These are phyloP conservation scores for Bucco capensis DNA, from an alignment of 2,113 vertebrate species.

Conservation along the genomic window DNA sequence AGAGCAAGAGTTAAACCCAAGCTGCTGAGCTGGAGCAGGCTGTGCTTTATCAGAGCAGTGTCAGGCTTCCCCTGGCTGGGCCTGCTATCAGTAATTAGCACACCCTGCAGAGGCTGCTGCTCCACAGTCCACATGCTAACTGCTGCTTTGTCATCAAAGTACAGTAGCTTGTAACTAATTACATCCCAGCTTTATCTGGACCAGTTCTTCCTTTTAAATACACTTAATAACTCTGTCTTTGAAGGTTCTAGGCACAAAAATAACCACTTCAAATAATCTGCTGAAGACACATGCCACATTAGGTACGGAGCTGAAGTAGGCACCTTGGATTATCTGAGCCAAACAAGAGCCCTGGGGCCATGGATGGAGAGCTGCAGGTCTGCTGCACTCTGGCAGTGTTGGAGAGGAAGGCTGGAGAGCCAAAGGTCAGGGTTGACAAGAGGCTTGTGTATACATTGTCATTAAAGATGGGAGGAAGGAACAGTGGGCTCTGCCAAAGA, in stretches of 20 bases:
- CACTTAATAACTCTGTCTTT: constrained; percentile 57
- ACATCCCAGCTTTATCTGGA: constrained; percentile 55
- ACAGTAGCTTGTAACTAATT: constrained; percentile 67
- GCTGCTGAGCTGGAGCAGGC: neutral
- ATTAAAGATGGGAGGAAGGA: neutral
- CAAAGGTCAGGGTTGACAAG: neutral
- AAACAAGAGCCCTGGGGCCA: neutral
- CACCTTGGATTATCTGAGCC: constrained; percentile 22
- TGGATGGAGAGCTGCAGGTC: neutral
- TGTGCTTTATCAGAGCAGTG: constrained; percentile 44
- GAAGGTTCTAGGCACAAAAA: constrained; percentile 50
- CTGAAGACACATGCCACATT: neutral
- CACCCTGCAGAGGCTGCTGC: constrained; percentile 29
- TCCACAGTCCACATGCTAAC: neutral
- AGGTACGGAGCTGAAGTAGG: constrained; percentile 39
- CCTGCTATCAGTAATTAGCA: constrained; percentile 54
- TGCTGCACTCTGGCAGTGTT: neutral
- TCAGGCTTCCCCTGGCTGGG: constrained; percentile 45
- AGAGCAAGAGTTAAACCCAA: neutral
- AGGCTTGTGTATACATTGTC: neutral
- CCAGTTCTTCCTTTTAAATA: constrained; percentile 55
- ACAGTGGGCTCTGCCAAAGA: neutral
- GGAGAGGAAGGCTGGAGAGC: neutral
- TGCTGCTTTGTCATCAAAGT: constrained; percentile 60
- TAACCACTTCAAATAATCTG: constrained; percentile 60